Evolutionary conservation across 2,113 vertebrate species (phyloP).

Genomic region (Pachyramphus minor): DNA sequence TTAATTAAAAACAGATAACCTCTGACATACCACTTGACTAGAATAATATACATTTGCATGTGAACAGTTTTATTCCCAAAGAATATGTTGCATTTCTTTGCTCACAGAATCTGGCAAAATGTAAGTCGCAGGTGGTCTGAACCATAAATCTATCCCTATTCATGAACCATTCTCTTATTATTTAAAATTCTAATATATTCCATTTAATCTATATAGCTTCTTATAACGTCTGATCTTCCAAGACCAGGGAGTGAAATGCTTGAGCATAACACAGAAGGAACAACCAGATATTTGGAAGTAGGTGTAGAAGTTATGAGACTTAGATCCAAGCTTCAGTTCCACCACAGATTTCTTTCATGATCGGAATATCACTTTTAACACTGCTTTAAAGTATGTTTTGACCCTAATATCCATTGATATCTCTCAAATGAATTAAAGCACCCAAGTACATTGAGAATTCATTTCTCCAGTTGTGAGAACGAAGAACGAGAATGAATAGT

Average conservation of each 20-base stretch:
- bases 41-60: slow-evolving; percentile 11
- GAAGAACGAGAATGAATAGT: not conserved
- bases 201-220: not conserved
- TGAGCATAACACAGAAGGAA: not conserved
- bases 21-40: not conserved
- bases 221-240: not conserved
- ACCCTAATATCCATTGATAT: not conserved
- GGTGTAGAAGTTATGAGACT: not conserved
- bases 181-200: not conserved
- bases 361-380: not conserved
- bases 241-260: not conserved
- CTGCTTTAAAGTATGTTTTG: not conserved
- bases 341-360: not conserved
- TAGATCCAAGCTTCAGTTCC: not conserved
- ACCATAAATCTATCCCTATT: not conserved
- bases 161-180: not conserved
- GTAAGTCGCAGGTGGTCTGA: not conserved
- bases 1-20: slow-evolving; percentile 42
- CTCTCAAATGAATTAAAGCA: not conserved
- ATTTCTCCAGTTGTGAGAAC: not conserved
- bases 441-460: not conserved
- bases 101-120: not conserved
- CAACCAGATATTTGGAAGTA: not conserved
- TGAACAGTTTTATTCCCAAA: not conserved
- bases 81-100: not conserved